Evolutionary conservation across 2,113 vertebrate genomes (phyloP).

Genomic region (Arvicanthis niloticus): DNA sequence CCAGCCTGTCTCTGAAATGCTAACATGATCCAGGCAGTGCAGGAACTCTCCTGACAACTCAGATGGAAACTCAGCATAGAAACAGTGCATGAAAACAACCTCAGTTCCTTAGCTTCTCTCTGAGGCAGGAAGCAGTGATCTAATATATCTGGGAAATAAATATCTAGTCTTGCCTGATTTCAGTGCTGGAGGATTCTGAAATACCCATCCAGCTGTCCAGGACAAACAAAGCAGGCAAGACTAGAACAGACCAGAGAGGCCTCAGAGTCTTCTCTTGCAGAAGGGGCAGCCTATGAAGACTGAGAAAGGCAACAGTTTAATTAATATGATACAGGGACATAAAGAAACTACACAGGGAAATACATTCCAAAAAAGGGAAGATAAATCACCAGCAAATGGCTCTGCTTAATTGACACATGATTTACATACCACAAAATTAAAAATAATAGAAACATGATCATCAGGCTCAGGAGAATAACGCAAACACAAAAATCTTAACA

Average conservation of each 20-base stretch:
- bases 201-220: not conserved
- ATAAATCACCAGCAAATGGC: not conserved
- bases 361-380: not conserved
- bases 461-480: not conserved
- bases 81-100: not conserved
- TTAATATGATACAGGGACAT: not conserved
- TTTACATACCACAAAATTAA: not conserved
- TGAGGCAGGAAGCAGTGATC: not conserved
- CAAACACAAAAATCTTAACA: not conserved
- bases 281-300: not conserved
- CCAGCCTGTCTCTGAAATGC: not conserved
- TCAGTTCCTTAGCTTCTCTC: not conserved
- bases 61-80: not conserved
- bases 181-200: not conserved
- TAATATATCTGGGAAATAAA: not conserved
- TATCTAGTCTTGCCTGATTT: not conserved
- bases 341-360: not conserved
- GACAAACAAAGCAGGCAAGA: not conserved
- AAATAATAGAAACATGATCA: not conserved
- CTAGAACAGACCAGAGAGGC: not conserved
- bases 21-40: not conserved
- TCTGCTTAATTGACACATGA: not conserved
- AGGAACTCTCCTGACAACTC: not conserved
- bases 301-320: not conserved
- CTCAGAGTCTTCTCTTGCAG: not conserved